A percentile compares a stretch with the other conserved stretches of the same genome.
Evolutionary conservation across 1,140 invertebrate genomes (phyloP).

Genomic region (Lamellibrachia luymesi): DNA sequence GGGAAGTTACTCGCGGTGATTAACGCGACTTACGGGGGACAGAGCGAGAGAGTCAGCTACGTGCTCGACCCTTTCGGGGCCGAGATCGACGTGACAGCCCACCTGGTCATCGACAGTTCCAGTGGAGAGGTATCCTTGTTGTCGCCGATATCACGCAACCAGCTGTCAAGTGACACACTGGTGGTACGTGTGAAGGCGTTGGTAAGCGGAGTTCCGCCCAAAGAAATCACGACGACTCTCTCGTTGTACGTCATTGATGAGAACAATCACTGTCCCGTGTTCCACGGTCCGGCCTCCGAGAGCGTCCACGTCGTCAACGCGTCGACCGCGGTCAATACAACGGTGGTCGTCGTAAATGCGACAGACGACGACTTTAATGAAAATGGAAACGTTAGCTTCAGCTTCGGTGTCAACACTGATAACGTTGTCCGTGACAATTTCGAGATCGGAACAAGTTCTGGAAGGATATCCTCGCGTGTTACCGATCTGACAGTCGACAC

Average conservation of each 20-base stretch:
- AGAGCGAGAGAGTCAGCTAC: not conserved
- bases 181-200: not conserved
- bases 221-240: not conserved
- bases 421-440: not conserved
- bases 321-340: not conserved
- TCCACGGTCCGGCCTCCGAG: not conserved
- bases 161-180: not conserved
- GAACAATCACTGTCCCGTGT: conserved; percentile 7
- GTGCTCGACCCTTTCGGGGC: not conserved
- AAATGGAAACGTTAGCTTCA: not conserved
- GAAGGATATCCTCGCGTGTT: not conserved
- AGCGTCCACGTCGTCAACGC: not conserved
- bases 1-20: not conserved
- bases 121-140: not conserved
- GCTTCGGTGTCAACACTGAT: not conserved
- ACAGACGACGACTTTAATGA: not conserved
- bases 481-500: not conserved
- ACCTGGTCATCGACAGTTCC: conserved; percentile 10
- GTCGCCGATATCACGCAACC: not conserved
- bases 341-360: not conserved
- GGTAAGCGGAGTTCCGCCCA: not conserved
- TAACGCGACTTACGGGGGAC: not conserved
- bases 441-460: not conserved
- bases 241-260: not conserved
- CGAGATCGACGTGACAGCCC: not conserved